Evolutionary conservation across 2,797 vertebrate genomes (phyloP).

Genomic region (Alosa sapidissima): DNA sequence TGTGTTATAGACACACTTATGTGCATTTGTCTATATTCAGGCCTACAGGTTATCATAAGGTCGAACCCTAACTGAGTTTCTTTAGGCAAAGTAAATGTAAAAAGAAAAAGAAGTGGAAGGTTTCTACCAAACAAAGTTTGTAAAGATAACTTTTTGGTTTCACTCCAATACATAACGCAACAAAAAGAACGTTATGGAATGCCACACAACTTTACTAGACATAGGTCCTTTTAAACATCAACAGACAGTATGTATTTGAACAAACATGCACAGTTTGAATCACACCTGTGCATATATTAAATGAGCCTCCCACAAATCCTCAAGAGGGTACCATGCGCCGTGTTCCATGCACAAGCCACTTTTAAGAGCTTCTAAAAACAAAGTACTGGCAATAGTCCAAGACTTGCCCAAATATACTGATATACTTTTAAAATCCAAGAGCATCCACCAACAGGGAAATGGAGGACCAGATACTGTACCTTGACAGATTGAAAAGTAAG

Average conservation of each 20-base stretch:
- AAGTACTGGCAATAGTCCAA: neutral
- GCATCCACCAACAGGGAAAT: neutral
- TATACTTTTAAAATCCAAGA: neutral
- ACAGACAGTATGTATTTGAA: too few species aligned
- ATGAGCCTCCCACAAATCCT: neutral
- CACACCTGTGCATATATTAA: neutral
- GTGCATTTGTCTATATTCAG: too few species aligned
- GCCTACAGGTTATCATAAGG: too few species aligned
- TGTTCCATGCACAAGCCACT: neutral
- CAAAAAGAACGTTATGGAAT: neutral
- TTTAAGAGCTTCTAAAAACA: neutral
- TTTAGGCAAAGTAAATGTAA: too few species aligned
- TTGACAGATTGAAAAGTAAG: neutral
- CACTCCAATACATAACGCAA: neutral
- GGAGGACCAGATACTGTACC: neutral
- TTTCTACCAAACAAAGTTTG: neutral
- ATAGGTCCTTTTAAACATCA: neutral
- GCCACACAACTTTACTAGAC: neutral
- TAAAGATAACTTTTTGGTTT: neutral
- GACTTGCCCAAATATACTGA: neutral
- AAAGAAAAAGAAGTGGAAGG: too few species aligned
- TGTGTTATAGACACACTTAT: neutral
- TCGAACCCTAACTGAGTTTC: too few species aligned
- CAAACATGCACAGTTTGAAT: neutral
- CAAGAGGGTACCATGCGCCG: neutral